Evolutionary conservation across 2,797 vertebrate genomes (phyloP).

Genomic region (Rhinogobio ventralis): DNA sequence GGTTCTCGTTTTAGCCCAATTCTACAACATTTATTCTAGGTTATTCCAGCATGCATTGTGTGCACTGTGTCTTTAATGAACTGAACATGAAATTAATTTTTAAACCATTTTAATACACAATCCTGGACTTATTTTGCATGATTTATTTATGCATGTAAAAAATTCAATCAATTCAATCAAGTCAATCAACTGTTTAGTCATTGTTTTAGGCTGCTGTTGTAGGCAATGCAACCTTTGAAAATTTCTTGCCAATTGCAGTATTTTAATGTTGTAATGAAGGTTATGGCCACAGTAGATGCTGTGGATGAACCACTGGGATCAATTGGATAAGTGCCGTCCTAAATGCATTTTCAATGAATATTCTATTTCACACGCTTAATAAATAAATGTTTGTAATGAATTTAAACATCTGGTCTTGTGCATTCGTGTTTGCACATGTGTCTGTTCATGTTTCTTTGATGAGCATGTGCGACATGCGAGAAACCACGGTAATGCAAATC

Average conservation of each 20-base stretch:
- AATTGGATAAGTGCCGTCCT: not conserved
- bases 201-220: no score
- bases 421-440: not conserved
- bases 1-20: not conserved
- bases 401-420: not conserved
- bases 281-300: not conserved
- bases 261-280: not conserved
- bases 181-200: not conserved
- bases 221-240: not conserved
- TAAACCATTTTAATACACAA: not conserved
- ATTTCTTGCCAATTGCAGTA: not conserved
- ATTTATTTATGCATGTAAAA: not conserved
- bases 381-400: not conserved
- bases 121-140: not conserved
- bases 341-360: not conserved
- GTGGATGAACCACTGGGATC: no score
- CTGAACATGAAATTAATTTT: not conserved
- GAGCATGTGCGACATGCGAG: conserved; percentile 55
- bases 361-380: not conserved
- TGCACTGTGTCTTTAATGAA: conserved; percentile 9
- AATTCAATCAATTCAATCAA: no score
- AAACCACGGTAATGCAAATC: conserved; percentile 59
- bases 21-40: no score
- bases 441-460: not conserved
- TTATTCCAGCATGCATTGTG: no score